These are phyloP conservation scores for Drosophila multiciliata DNA, from an alignment of 2,888 invertebrate genomes.

Conservation along the genomic window DNA sequence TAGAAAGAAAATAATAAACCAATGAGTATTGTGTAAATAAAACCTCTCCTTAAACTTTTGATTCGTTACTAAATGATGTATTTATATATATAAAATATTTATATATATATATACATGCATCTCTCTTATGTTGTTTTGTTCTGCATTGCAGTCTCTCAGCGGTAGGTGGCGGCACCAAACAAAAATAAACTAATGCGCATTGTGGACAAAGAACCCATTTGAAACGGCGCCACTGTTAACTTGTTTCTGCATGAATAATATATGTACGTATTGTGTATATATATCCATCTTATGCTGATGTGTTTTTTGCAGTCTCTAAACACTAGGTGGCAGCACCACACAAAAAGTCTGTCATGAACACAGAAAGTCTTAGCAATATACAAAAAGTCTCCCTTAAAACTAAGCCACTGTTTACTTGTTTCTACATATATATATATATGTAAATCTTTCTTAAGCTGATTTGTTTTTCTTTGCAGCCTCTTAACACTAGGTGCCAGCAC, in stretches of 20 bases:
- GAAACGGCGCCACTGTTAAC: too few relatives aligned
- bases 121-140: conserved; percentile 11
- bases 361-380: conserved; percentile 1
- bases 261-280: too few relatives aligned
- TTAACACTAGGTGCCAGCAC: conserved; percentile 50
- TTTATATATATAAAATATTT: not conserved
- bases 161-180: conserved; percentile 44
- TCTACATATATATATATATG: not conserved
- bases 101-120: not conserved
- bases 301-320: conserved; percentile 39
- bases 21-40: not conserved
- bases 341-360: not conserved
- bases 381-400: not conserved
- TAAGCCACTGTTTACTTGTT: conserved; percentile 20
- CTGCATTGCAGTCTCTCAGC: conserved; percentile 37
- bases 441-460: conserved; percentile 9
- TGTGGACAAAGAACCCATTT: too few relatives aligned
- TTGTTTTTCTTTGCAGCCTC: conserved; percentile 36
- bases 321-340: conserved; percentile 45
- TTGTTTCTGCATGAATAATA: too few relatives aligned
- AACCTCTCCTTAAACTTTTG: conserved; percentile 15
- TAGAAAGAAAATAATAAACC: not conserved
- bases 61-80: not conserved
- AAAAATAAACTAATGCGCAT: not conserved
- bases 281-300: conserved; percentile 10